These are phyloP conservation scores for Laticauda laticaudata DNA, from an alignment of 2,113 vertebrate species.

Conservation along the genomic window DNA sequence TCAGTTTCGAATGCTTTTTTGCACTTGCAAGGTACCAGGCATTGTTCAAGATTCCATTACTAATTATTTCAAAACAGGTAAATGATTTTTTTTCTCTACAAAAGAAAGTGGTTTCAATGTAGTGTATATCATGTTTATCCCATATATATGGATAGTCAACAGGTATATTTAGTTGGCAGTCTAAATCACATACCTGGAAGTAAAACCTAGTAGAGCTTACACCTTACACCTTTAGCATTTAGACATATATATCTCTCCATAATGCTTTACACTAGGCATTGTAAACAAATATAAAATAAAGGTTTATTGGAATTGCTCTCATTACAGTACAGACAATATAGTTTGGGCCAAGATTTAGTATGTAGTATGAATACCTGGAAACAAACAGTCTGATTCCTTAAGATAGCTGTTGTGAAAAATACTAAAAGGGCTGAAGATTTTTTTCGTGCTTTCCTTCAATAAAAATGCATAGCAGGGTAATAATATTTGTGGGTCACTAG, in stretches of 20 bases:
- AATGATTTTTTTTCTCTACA: conserved; percentile 28
- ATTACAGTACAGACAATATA: not conserved
- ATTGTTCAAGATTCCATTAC: conserved; percentile 79
- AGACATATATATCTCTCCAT: not conserved
- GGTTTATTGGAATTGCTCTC: not conserved
- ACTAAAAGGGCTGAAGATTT: not conserved
- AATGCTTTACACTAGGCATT: not conserved
- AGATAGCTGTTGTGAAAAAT: not conserved
- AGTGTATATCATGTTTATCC: not conserved
- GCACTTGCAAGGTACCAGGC: conserved; percentile 92
- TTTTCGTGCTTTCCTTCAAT: not conserved
- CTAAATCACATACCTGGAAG: not conserved
- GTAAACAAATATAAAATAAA: not conserved
- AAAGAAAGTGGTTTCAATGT: not conserved
- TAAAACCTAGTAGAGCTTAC: not conserved
- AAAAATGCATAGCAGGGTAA: not conserved
- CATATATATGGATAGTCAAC: not conserved
- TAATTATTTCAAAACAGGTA: conserved; percentile 91
- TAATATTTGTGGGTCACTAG: not conserved
- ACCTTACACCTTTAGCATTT: not conserved
- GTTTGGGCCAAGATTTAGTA: not conserved
- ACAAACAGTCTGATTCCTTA: not conserved
- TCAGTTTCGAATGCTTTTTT: conserved; percentile 91
- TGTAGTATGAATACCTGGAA: not conserved
- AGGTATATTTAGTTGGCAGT: not conserved